phyloP scores from a whole-genome alignment of 2,888 invertebrate species.

The Metacarcinus magister region DNA sequence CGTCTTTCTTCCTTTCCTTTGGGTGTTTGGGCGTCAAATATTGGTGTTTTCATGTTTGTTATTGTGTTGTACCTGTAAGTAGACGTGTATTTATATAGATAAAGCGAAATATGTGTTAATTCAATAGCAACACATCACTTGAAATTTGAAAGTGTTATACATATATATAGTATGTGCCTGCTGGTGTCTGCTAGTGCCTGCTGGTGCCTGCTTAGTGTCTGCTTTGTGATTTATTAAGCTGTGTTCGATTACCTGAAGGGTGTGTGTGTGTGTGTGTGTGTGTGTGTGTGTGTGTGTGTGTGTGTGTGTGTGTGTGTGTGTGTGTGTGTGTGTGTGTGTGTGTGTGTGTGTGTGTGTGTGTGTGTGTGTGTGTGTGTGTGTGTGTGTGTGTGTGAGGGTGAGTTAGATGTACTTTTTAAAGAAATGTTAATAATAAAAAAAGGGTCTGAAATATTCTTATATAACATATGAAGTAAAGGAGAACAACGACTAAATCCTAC shows the following conservation, averaged over 20 bases:
- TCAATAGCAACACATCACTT: no score
- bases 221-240: no score
- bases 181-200: no score
- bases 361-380: slow-evolving; percentile 10
- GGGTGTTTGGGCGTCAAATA: not conserved
- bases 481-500: not conserved
- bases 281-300: not conserved
- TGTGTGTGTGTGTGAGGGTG: not conserved
- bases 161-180: no score
- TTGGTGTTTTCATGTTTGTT: not conserved
- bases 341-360: slow-evolving; percentile 38
- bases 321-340: slow-evolving; percentile 27
- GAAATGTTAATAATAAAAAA: not conserved
- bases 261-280: slow-evolving; percentile 14
- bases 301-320: slow-evolving; percentile 10
- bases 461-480: not conserved
- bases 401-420: not conserved
- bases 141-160: no score
- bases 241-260: no score
- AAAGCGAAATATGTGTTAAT: no score
- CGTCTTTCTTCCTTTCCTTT: not conserved
- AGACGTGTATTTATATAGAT: no score
- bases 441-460: not conserved
- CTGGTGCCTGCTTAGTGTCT: no score
- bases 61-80: no score